Evolutionary conservation across 2,888 invertebrate species (phyloP), one percentile per base, ranked within the genome.

Genomic region (Drosophila sordidula): DNA sequence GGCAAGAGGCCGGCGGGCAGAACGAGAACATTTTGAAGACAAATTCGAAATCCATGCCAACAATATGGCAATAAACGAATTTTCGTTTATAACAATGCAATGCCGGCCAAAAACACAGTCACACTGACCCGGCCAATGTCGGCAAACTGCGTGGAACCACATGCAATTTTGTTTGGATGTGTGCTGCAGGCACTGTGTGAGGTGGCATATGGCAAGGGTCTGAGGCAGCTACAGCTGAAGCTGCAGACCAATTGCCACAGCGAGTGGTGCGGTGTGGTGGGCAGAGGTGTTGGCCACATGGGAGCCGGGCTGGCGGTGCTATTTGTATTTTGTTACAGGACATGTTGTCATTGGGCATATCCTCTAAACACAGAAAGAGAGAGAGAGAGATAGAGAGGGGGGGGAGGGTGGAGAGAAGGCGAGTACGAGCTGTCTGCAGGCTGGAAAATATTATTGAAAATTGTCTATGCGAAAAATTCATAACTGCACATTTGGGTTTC

Each of bases 251-350:
- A 65, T 39, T 46, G 44, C 26, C 66, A 44, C n/a, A 47, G n/a
- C 29, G 6, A 29, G 38, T n/a, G 14, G 14, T 3, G 44, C 12
- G 32, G 25, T 3, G n/a, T 1, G n/a, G 36, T 0, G 34, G 50
- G 45, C 29, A 29, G 34, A 75, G 79, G 80, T 85, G 86, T 68
- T 72, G 62, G 76, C 62, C 76, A 65, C 67, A 74, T 67, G 76
- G 57, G 59, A 54, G 32, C 46, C 29, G 29, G 39, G 50, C 70
- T 55, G 59, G 58, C 78, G 51, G 61, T 71, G 46, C 69, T 72
- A 73, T 81, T 81, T 81, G 80, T 83, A 81, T 83, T 83, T 86
- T 83, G 87, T 68, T 62, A 41, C 76, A 66, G 87, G 80, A 83
- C 83, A 76, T 66, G 79, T 78, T 81, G 69, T 82, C 80, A 73